Evolutionary conservation across 2,888 invertebrate genomes (phyloP).

Genomic region (Ramazzottius varieornatus): DNA sequence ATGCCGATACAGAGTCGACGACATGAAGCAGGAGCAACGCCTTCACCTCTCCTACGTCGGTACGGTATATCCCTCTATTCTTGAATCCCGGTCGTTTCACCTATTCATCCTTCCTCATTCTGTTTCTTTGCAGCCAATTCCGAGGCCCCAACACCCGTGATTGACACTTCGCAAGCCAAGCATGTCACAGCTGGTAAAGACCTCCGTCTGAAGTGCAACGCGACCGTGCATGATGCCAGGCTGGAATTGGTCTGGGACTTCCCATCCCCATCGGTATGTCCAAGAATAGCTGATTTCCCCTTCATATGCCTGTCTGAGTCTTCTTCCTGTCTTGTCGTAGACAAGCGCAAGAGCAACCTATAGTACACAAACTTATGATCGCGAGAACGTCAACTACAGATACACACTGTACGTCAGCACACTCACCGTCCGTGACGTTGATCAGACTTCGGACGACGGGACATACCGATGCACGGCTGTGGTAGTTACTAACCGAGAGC

Average conservation of each 20-base stretch:
- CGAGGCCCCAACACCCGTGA: not conserved
- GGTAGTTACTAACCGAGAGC: not conserved
- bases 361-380: too few relatives aligned
- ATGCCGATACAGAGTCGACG: constrained; percentile 5
- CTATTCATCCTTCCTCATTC: not conserved
- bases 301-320: too few relatives aligned
- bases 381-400: not conserved
- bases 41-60: not conserved
- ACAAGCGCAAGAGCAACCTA: too few relatives aligned
- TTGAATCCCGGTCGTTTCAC: not conserved
- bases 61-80: not conserved
- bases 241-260: not conserved
- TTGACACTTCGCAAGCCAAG: not conserved
- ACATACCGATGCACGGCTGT: not conserved
- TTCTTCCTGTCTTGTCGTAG: too few relatives aligned
- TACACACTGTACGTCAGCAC: not conserved
- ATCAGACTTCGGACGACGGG: not conserved
- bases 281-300: too few relatives aligned
- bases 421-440: not conserved
- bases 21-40: not conserved
- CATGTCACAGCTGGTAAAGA: not conserved
- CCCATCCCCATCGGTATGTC: not conserved
- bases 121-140: not conserved
- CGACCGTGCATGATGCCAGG: not conserved
- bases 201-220: not conserved